These are phyloP conservation scores for Trematomus loennbergii DNA, from an alignment of 2,113 vertebrate genomes.

Conservation along the genomic window DNA sequence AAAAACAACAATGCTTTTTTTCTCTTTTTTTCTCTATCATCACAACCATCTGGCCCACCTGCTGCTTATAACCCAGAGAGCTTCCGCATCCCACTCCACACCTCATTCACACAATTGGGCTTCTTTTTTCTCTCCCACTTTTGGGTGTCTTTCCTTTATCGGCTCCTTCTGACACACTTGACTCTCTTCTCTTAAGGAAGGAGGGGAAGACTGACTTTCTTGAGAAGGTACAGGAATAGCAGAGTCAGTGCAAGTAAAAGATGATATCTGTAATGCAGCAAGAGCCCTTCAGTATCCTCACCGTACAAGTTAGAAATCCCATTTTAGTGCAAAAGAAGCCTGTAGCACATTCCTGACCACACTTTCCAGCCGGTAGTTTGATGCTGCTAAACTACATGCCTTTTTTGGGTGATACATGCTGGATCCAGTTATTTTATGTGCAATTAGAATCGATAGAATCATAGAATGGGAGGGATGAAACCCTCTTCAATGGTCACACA, in stretches of 20 bases:
- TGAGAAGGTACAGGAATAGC: conserved; percentile 5
- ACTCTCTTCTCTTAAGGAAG: conserved; percentile 26
- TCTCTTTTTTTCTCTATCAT: conserved; percentile 36
- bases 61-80: conserved; percentile 31
- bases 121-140: conserved; percentile 29
- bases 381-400: neutral
- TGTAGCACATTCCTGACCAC: neutral
- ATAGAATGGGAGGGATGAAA: too few species aligned
- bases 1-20: conserved; percentile 23
- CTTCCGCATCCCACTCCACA: conserved; percentile 31
- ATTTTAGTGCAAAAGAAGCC: neutral
- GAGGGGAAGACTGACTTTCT: neutral
- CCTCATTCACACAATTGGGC: conserved; percentile 32
- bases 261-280: conserved; percentile 15
- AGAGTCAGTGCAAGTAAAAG: conserved; percentile 24
- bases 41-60: conserved; percentile 24
- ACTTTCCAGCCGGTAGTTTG: neutral
- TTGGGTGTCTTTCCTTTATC: conserved; percentile 36
- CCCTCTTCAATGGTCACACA: too few species aligned
- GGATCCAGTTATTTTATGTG: too few species aligned
- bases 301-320: neutral
- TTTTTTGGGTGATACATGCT: neutral
- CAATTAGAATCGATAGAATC: too few species aligned
- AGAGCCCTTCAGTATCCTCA: conserved; percentile 10
- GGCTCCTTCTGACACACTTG: conserved; percentile 28